Evolutionary conservation across 2,888 invertebrate genomes (phyloP), one percentile per base, ranked within the genome.

Genomic region (Epiblema foenella): DNA sequence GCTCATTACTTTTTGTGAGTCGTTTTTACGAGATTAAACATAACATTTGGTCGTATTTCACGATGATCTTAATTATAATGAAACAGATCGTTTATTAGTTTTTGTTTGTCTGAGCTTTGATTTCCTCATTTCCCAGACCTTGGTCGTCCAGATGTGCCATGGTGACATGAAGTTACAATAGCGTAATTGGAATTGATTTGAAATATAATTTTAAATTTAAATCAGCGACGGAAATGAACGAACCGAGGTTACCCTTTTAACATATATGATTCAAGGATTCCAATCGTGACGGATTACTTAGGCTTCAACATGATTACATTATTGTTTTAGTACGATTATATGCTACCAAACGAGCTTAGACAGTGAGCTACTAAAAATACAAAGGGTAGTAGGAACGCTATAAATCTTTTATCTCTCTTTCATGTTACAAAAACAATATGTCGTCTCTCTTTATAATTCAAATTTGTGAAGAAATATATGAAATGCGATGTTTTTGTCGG

Each of bases 81-180:
- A 85, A 85, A 87, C 87, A 83, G 67, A 85, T 87, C 80, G 82
- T 82, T 83, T 85, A 84, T 86, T 82, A 80, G 83, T 86, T 89
- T 88, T 86, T 79, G 81, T 73, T 73, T 77, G 79, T 79, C 81
- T 83, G 78, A 73, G 81, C 76, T 79, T 83, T 73, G 76, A 87
- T 89, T 91, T 90, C 90, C 90, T 89, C 86, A 85, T 86, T 89
- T 85, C 83, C 82, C 80, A 87, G 87, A 86, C 90, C 90, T 90
- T 89, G 91, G 82, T 85, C 76, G 84, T 81, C 89, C 90, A 91
- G 90, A 89, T 91, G 90, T 89, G 85, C 78, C 58, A 73, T 69
- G 71, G 73, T 75, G 56, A 77, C 85, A 77, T 77, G 79, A 79
- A 88, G 85, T 73, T 84, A 85, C 75, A 74, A 83, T 74, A 69